Base-by-base conservation (phyloP, 2,888 invertebrate species). In the Eumacrocentrus americanus region DNA sequence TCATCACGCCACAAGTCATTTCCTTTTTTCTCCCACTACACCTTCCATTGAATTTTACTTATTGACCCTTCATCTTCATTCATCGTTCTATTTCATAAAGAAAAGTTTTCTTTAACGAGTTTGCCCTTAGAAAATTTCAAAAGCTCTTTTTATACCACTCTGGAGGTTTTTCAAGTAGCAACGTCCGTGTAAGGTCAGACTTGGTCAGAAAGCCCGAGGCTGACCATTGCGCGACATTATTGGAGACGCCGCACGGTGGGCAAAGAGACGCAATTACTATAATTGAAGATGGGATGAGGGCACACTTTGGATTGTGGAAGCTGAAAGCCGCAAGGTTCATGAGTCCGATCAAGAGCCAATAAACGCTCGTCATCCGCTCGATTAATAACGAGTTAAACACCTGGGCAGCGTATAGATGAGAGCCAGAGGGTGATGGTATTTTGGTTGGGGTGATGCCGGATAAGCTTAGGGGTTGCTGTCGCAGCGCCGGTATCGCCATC, bases 401-500 rank as follows among this genome's bases (percentile, higher is more conserved):
- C 46, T 46, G 46, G 23, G 22, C 25, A 22, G 25, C 23, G 25
- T 25, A 46, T n/a, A n/a, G 42, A 42, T 42, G 20, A 25, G 46
- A n/a, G 46, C 22, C 23, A 3, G 1, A 22, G 42, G 1, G 46
- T 7, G 14, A 18, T 46, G 46, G 46, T 12, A 46, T 46, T 46
- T 25, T 14, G 25, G 46, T 23, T 46, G 14, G 46, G 46, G 14
- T 46, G 29, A 4, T 9, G 46, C 2, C 25, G 46, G 46, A 46
- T 46, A 25, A 46, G 46, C 46, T 12, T 46, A 66, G 51, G 54
- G 46, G 54, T 46, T 46, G 47, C 64, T 60, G 46, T 58, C 65
- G 64, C 66, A 61, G 60, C 63, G 55, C 50, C 61, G 54, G 61
- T 59, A 56, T 64, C 56, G 68, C 68, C 67, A 67, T 69, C 70